Base-by-base conservation (phyloP, 1,140 invertebrate species). In the Drosophila parabipectinata region DNA sequence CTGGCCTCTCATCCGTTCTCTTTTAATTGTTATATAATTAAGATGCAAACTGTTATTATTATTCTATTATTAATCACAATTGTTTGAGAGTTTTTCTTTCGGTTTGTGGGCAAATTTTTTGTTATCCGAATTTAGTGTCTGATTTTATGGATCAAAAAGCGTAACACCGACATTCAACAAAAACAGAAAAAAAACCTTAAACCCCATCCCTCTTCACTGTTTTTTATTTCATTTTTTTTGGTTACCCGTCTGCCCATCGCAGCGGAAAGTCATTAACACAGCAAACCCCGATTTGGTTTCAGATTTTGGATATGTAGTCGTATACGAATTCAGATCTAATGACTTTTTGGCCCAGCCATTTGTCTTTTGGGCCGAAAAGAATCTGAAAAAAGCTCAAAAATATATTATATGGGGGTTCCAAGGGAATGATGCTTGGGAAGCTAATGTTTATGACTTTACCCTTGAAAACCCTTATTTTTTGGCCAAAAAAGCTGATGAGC, bases 1-100 rank as follows among this genome's bases (percentile, higher is more conserved):
- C 15, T 18, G 1, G 5, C 41, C 41, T 7, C 44, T 18, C 44
- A 47, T 47, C 44, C 44, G 21, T 48, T 62, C 55, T 18, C 41
- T 71, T 75, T 81, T 87, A 87, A 82, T 87, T 87, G 75, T 87
- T 79, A 79, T 88, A 76, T 87, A 87, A 79, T 88, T 82, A 88
- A 87, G 78, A 87, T 82, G 82, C 83, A 59, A 76, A 80, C 75
- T 82, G 80, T 88, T 87, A 87, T 87, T 87, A 87, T 83, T 83
- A 84, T 77, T 82, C 77, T 74, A 79, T 82, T 79, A 83, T 84
- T 84, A 57, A 57, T 60, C 66, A 67, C 72, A 50, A 73, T 73
- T 45, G 67, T 62, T 72, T 14, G 50, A 62, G 6, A 39, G 26
- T 50, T 66, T 37, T 60, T 18, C 15, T 59, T 47, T 66, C 18